Conservation (phyloP, 1,140 invertebrate genomes). For the Drosophila sechellia region DNA sequence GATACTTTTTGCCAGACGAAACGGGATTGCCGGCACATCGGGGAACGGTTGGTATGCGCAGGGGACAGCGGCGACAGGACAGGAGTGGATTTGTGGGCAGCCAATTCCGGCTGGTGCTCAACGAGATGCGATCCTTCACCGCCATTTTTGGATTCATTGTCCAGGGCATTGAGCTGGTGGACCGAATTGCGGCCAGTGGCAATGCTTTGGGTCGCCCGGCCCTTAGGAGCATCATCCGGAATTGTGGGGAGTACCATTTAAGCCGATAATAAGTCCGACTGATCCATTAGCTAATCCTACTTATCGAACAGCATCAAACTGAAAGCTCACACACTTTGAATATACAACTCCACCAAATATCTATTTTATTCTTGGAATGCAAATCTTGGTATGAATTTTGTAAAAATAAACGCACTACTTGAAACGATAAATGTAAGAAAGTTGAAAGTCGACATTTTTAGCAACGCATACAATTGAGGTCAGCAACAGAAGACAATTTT, state of each 20-base stretch:
- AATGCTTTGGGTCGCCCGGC: conserved; percentile 91
- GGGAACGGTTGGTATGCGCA: conserved; percentile 92
- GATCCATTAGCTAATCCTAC: background rate
- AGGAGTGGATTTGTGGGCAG: conserved; percentile 93
- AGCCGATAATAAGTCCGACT: background rate
- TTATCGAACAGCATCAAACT: background rate
- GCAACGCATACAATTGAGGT: background rate
- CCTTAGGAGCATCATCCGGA: conserved; percentile 90
- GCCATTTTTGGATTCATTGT: conserved; percentile 93
- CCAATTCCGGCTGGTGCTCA: conserved; percentile 92
- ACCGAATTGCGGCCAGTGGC: conserved; percentile 91
- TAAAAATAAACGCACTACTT: background rate
- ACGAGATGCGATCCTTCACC: conserved; percentile 92
- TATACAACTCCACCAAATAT: conserved; percentile 6
- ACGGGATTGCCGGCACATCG: conserved; percentile 91
- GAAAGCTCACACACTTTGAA: background rate
- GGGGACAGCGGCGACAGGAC: conserved; percentile 92
- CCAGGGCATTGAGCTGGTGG: conserved; percentile 92
- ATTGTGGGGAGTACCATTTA: conserved; percentile 89
- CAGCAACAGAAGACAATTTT: conserved; percentile 7
- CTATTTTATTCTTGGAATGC: background rate
- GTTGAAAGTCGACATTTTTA: background rate
- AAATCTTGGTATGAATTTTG: conserved; percentile 11
- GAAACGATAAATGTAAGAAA: conserved; percentile 2
- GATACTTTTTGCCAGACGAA: conserved; percentile 92